These are phyloP conservation scores for Fragum whitleyi DNA, from an alignment of 2,888 invertebrate species.

Conservation along the genomic window DNA sequence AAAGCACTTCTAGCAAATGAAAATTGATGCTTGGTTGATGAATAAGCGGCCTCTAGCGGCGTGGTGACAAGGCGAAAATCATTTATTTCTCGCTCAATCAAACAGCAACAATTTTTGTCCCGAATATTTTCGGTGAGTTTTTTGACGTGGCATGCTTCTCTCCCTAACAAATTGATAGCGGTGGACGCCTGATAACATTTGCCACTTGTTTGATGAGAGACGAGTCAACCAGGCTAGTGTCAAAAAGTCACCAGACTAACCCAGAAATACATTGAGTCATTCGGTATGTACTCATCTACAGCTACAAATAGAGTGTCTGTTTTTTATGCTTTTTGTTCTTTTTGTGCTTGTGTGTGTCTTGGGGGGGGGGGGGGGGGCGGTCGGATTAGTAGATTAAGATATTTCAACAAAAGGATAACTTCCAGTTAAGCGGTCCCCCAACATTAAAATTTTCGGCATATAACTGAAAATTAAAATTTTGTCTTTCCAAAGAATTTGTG, in stretches of 20 bases:
- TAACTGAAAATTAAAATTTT: too few relatives aligned
- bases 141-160: slow-evolving; percentile 47
- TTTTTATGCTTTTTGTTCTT: too few relatives aligned
- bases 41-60: slow-evolving; percentile 16
- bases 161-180: slow-evolving; percentile 53
- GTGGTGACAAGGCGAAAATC: slow-evolving; percentile 31
- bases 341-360: too few relatives aligned
- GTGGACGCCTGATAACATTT: slow-evolving; percentile 58
- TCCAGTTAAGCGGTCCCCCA: too few relatives aligned
- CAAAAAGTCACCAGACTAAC: slow-evolving; percentile 13
- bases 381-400: too few relatives aligned
- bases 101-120: slow-evolving; percentile 34
- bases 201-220: slow-evolving; percentile 61
- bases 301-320: too few relatives aligned
- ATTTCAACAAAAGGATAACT: too few relatives aligned
- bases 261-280: slow-evolving; percentile 12
- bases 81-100: slow-evolving; percentile 49
- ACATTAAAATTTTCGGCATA: too few relatives aligned
- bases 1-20: slow-evolving; percentile 28
- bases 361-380: too few relatives aligned
- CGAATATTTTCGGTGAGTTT: slow-evolving; percentile 35
- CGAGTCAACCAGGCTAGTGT: slow-evolving; percentile 1
- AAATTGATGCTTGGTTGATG: slow-evolving; percentile 28
- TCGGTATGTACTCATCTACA: background rate
- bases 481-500: too few relatives aligned